phyloP scores from a whole-genome alignment of 1,140 invertebrate species.

The Listronotus bonariensis region DNA sequence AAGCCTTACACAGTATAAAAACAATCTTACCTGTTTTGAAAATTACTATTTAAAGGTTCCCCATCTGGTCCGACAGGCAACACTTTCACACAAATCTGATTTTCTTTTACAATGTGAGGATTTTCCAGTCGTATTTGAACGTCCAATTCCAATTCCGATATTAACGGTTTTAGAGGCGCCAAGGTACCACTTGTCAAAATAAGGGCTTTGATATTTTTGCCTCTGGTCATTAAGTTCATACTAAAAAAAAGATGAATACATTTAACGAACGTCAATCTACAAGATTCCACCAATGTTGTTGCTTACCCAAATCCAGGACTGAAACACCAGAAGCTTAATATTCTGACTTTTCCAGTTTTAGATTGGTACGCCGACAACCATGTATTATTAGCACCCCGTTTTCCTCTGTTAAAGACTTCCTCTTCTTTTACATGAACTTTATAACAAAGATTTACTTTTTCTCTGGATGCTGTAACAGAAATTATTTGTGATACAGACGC shows the following conservation, averaged over 20 bases:
- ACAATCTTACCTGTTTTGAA: slow-evolving; percentile 72
- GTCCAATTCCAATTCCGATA: slow-evolving; percentile 83
- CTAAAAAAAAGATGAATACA: too few species aligned
- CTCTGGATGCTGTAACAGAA: slow-evolving; percentile 52
- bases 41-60: slow-evolving; percentile 81
- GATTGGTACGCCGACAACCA: slow-evolving; percentile 49
- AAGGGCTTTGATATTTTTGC: too few species aligned
- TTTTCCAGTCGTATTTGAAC: slow-evolving; percentile 84
- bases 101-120: slow-evolving; percentile 85
- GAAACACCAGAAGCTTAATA: slow-evolving; percentile 96
- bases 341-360: slow-evolving; percentile 62
- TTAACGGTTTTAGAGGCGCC: slow-evolving; percentile 87
- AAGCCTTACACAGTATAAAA: background rate
- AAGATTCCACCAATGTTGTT: too few species aligned
- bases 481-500: too few species aligned
- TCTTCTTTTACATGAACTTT: slow-evolving; percentile 72
- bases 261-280: too few species aligned
- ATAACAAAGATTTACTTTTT: slow-evolving; percentile 74
- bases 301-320: slow-evolving; percentile 85
- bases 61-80: slow-evolving; percentile 82
- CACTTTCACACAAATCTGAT: slow-evolving; percentile 86
- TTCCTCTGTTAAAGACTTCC: slow-evolving; percentile 61
- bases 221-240: too few species aligned
- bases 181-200: slow-evolving; percentile 97
- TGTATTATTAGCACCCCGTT: slow-evolving; percentile 55